Conservation (phyloP, 1,140 invertebrate species). For the Camponotus pennsylvanicus region DNA sequence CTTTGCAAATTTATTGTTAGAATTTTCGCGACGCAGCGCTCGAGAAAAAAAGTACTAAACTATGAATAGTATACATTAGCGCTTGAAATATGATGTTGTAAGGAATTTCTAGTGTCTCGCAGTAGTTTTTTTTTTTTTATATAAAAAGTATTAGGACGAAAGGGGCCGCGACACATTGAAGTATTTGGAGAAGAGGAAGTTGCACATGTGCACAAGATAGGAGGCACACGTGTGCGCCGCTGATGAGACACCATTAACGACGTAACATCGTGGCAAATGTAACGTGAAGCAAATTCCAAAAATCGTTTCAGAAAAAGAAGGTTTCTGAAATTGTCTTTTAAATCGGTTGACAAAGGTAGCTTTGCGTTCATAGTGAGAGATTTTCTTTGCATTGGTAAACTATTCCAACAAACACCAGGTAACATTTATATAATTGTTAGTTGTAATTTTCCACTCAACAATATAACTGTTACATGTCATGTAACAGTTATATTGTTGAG, state of each 20-base stretch:
- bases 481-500: no score
- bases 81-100: no score
- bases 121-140: conserved; percentile 11
- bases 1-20: background rate
- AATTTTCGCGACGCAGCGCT: background rate
- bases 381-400: no score
- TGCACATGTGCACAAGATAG: conserved; percentile 6
- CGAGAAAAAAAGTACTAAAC: background rate
- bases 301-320: background rate
- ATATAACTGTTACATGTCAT: no score
- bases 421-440: no score
- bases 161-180: background rate
- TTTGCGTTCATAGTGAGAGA: no score
- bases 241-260: background rate
- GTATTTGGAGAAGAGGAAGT: conserved; percentile 27
- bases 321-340: background rate
- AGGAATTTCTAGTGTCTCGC: background rate
- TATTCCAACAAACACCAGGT: no score
- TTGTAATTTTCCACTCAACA: no score
- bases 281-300: background rate
- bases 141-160: background rate
- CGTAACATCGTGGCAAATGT: background rate
- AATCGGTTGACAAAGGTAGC: background rate
- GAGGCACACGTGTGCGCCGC: background rate
- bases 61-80: no score